Base-by-base conservation (phyloP, 2,888 invertebrate species). In the Caenorhabditis drosophilae region DNA sequence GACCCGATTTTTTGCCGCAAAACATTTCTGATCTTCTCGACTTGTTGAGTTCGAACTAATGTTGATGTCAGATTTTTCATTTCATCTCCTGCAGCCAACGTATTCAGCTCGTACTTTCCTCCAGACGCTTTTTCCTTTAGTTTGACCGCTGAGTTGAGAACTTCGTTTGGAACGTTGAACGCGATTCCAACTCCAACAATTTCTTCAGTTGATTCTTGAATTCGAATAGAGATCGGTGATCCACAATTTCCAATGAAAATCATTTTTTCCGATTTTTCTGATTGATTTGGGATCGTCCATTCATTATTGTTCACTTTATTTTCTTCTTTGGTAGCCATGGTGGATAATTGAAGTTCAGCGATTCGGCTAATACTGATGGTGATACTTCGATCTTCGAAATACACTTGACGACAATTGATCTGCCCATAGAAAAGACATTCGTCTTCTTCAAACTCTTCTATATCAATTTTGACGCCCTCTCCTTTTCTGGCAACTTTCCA, bases 381-480 rank as follows among this genome's bases (percentile, higher is more conserved):
- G 4, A 26, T 38, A 1, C 70, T 69, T 9, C 61, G 47, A 12
- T 81, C 80, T 27, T 73, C 67, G 20, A 67, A 68, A 27, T 46
- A 36, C 4, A 53, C 54, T 40, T 59, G 68, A 38, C 59, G 62
- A 51, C 59, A 66, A 35, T 64, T 74, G 35, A 80, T 58, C 44
- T 80, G 70, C 18, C 75, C 79, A 47, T 76, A 79, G 42, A 82
- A 51, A 2, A 72, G 48, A 26, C 76, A 70, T 26, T 74, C 69
- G 36, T 80, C 79, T 36, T 73, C 77, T 42, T 74, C 80, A 36
- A 67, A 78, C 56, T 80, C 82, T 46, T 79, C 78, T 0, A 55
- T 57, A n/a, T 64, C 67, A 44, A 75, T 41, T 36, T 52, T 63
- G 2, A 62, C 47, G 15, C 41, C 47, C 9, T 67, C 69, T 44